These are phyloP conservation scores for Vanacampus margaritifer DNA, from an alignment of 2,113 vertebrate species.

Conservation along the genomic window DNA sequence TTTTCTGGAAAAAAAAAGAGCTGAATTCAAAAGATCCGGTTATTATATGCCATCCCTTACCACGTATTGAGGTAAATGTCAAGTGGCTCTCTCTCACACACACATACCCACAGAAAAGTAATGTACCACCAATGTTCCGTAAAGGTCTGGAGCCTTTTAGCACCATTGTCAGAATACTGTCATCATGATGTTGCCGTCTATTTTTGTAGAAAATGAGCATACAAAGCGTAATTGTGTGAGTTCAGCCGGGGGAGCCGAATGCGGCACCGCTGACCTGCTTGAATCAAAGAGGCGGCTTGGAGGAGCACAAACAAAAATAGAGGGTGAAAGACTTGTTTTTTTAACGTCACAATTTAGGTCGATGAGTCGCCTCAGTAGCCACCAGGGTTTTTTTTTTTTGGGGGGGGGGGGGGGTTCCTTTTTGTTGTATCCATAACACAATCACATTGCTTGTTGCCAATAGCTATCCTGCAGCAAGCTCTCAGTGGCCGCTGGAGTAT, in stretches of 20 bases:
- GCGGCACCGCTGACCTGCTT: slow-evolving; percentile 42
- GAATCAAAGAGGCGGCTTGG: slow-evolving; percentile 38
- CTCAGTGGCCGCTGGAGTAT: slow-evolving; percentile 32
- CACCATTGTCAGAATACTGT: neutral
- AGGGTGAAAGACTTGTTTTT: slow-evolving; percentile 17
- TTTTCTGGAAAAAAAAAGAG: too few species aligned
- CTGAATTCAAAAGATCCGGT: slow-evolving; percentile 17
- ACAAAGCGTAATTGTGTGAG: slow-evolving; percentile 27
- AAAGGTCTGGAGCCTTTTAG: neutral
- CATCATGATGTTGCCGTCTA: neutral
- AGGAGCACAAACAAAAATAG: slow-evolving; percentile 18
- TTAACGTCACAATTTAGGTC: slow-evolving; percentile 32
- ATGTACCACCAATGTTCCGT: neutral
- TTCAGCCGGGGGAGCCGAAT: slow-evolving; percentile 36
- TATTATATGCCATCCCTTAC: slow-evolving; percentile 25
- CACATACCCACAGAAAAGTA: slow-evolving; percentile 2
- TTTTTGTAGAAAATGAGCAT: slow-evolving; percentile 22
- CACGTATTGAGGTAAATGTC: slow-evolving; percentile 42
- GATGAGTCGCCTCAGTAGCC: slow-evolving; percentile 43
- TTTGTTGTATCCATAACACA: slow-evolving; percentile 23
- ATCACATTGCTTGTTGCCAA: slow-evolving; percentile 44
- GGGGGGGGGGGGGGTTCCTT: too few species aligned
- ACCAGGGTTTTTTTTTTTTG: slow-evolving; percentile 45
- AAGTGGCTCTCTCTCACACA: slow-evolving; percentile 51
- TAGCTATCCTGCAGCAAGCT: slow-evolving; percentile 31